A percentile compares a stretch with the other conserved stretches of the same genome.
These are phyloP conservation scores for Danionella dracula DNA, from an alignment of 2,797 vertebrate species.

Conservation along the genomic window DNA sequence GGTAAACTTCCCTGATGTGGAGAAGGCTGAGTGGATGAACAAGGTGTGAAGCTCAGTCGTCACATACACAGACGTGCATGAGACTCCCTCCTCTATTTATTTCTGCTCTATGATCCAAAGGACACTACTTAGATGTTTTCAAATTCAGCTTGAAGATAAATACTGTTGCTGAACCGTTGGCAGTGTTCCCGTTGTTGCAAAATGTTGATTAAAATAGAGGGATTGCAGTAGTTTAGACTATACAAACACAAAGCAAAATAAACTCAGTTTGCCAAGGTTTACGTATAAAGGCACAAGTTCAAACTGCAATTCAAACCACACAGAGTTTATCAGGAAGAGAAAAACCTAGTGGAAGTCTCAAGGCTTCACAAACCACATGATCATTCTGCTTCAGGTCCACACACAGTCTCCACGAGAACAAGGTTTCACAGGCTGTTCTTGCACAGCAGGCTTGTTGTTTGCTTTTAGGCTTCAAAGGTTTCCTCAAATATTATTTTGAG, in stretches of 20 bases:
- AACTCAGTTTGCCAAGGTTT: not conserved
- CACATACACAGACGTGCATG: not conserved
- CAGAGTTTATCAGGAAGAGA: slow-evolving; percentile 7
- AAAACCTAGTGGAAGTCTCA: not conserved
- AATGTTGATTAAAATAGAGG: not conserved
- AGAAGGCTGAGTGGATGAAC: slow-evolving; percentile 90
- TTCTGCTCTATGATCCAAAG: not conserved
- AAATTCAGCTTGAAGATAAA: slow-evolving; percentile 7
- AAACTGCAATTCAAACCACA: slow-evolving; percentile 4
- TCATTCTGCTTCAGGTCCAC: not conserved
- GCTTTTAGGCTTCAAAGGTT: not conserved
- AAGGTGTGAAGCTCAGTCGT: slow-evolving; percentile 68
- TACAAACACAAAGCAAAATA: no score
- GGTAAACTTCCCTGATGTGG: slow-evolving; percentile 89
- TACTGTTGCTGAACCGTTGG: not conserved
- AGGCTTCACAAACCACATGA: slow-evolving; percentile 2
- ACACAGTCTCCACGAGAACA: not conserved
- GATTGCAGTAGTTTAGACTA: not conserved
- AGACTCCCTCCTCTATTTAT: not conserved
- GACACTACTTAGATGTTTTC: not conserved
- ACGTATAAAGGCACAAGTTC: no score
- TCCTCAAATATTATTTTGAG: not conserved
- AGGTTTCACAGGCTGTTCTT: not conserved
- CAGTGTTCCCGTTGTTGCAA: not conserved
- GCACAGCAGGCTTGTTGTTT: slow-evolving; percentile 1